These are phyloP conservation scores for Ceriagrion tenellum DNA, from an alignment of 2,888 invertebrate genomes.

Conservation along the genomic window DNA sequence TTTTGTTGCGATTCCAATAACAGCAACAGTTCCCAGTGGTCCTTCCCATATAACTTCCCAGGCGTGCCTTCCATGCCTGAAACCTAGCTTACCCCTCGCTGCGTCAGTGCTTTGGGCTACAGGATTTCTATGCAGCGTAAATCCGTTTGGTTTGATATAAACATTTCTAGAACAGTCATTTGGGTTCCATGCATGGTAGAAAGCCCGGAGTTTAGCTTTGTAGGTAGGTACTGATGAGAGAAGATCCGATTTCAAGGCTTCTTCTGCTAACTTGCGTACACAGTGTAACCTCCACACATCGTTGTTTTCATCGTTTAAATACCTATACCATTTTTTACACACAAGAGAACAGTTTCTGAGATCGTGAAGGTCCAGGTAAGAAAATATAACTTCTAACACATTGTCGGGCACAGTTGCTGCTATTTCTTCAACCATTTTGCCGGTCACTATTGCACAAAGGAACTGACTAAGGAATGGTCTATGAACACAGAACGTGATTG, in stretches of 20 bases:
- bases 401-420: slow-evolving; percentile 86
- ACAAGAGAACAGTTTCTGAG: slow-evolving; percentile 93
- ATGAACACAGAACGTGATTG: background rate
- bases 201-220: slow-evolving; percentile 96
- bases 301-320: slow-evolving; percentile 94
- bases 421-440: slow-evolving; percentile 77
- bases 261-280: slow-evolving; percentile 91
- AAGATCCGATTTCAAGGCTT: slow-evolving; percentile 93
- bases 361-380: slow-evolving; percentile 92
- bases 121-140: slow-evolving; percentile 98
- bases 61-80: slow-evolving; percentile 94
- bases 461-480: slow-evolving; percentile 59
- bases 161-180: slow-evolving; percentile 98
- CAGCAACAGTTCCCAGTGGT: slow-evolving; percentile 98
- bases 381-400: slow-evolving; percentile 94
- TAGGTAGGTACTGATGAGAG: slow-evolving; percentile 92
- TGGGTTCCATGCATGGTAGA: slow-evolving; percentile 97
- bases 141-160: slow-evolving; percentile 97
- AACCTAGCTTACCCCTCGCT: slow-evolving; percentile 93
- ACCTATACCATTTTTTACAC: slow-evolving; percentile 95
- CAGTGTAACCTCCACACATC: slow-evolving; percentile 97
- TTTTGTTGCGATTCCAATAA: slow-evolving; percentile 96
- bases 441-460: slow-evolving; percentile 72
- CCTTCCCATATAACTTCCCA: slow-evolving; percentile 99
- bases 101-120: slow-evolving; percentile 99